A percentile compares a stretch with the other conserved stretches of the same genome.
phyloP scores from a whole-genome alignment of 2,888 invertebrate genomes.

The Leucozona laternaria region DNA sequence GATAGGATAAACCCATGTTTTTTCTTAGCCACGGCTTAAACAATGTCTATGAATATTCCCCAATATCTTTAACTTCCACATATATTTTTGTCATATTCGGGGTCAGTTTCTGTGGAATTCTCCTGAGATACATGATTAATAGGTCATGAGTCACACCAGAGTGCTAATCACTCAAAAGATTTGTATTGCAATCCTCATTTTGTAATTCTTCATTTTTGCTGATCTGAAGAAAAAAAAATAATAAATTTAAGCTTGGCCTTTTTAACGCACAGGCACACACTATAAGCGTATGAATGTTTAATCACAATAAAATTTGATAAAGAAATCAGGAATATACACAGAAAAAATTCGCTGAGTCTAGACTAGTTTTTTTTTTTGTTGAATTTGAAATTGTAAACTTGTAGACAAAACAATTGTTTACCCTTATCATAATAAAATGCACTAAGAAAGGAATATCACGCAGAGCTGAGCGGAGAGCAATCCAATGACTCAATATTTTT shows the following conservation, averaged over 20 bases:
- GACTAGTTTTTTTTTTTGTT: constrained; percentile 41
- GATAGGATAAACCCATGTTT: too few relatives aligned
- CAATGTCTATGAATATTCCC: too few relatives aligned
- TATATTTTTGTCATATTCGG: too few relatives aligned
- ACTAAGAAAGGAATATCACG: constrained; percentile 25
- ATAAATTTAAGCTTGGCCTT: constrained; percentile 8
- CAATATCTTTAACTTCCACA: too few relatives aligned
- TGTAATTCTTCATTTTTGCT: background rate
- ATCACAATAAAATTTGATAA: constrained; percentile 37
- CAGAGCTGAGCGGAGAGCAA: constrained; percentile 17
- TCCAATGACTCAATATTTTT: constrained; percentile 63
- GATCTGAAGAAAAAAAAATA: background rate
- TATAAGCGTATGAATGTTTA: background rate
- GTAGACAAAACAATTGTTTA: constrained; percentile 65
- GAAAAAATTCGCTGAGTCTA: constrained; percentile 34
- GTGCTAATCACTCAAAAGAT: background rate
- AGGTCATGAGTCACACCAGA: background rate
- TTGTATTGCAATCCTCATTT: background rate
- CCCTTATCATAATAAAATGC: constrained; percentile 53
- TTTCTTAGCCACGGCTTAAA: too few relatives aligned
- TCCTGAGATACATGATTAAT: background rate
- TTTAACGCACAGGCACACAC: background rate
- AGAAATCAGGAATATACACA: constrained; percentile 2
- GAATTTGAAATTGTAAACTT: constrained; percentile 38
- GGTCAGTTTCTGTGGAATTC: too few relatives aligned